Percentiles rank a stretch among this genome's conserved stretches.
Conservation (phyloP, 2,113 vertebrate species). For the Bucco capensis region DNA sequence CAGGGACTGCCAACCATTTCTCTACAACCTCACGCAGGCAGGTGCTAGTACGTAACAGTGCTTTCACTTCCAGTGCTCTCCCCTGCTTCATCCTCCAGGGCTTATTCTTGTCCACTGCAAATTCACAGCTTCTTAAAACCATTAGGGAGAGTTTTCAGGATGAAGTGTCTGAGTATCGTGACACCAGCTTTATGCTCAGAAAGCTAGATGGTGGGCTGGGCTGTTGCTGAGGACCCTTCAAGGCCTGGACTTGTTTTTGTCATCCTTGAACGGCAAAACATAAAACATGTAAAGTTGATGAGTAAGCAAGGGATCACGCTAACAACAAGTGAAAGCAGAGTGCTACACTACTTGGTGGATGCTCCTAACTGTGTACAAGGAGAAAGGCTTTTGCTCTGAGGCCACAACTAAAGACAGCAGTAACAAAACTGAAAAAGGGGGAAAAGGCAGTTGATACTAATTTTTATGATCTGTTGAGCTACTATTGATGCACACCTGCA, state of each 20-base stretch:
- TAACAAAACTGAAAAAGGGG: accelerated
- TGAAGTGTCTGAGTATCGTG: not conserved
- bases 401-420: not conserved
- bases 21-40: accelerated
- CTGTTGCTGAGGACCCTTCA: conserved; percentile 17
- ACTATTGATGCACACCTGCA: not conserved
- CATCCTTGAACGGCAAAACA: conserved; percentile 39
- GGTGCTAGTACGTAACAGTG: not conserved
- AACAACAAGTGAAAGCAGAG: not conserved
- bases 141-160: not conserved
- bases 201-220: conserved; percentile 33
- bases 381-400: not conserved
- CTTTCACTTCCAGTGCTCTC: not conserved
- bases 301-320: not conserved
- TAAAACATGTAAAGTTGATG: not conserved
- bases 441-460: not conserved
- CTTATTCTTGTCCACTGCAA: not conserved
- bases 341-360: not conserved
- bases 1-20: not conserved
- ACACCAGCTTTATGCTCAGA: not conserved
- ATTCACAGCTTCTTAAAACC: not conserved
- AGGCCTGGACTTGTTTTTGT: conserved; percentile 28
- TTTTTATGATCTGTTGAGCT: not conserved
- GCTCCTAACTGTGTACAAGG: not conserved
- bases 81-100: not conserved